phyloP scores from a whole-genome alignment of 2,797 vertebrate species.

The Semaprochilodus insignis region DNA sequence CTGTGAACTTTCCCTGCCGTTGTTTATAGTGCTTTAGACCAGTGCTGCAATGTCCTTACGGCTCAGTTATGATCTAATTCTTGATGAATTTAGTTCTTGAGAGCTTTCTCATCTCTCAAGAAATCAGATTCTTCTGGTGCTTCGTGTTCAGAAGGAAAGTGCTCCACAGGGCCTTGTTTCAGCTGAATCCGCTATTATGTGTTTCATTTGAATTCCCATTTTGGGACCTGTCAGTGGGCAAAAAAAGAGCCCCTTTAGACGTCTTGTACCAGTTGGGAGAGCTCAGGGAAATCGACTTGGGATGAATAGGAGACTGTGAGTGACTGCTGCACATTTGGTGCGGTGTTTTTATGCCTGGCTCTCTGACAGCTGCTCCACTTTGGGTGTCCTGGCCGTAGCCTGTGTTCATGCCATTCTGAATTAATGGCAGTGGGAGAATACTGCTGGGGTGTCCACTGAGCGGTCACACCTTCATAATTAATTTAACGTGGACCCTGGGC shows the following conservation, averaged over 20 bases:
- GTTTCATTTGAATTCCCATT: not conserved
- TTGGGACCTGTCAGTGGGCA: not conserved
- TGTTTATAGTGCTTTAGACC: not conserved
- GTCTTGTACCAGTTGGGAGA: constrained; percentile 4
- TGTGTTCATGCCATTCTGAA: constrained; percentile 66
- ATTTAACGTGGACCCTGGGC: constrained; percentile 72
- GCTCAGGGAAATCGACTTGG: constrained; percentile 2
- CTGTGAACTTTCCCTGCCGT: too few relatives aligned
- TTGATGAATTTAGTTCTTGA: not conserved
- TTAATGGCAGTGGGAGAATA: constrained; percentile 65
- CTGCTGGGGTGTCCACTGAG: constrained; percentile 73
- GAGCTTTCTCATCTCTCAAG: not conserved
- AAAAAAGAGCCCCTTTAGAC: not conserved
- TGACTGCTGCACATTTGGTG: constrained; percentile 49
- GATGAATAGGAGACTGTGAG: constrained; percentile 51
- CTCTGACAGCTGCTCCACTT: constrained; percentile 65
- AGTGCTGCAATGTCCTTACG: not conserved
- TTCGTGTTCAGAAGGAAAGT: not conserved
- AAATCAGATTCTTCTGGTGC: not conserved
- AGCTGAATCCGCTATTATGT: not conserved
- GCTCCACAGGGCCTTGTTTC: not conserved
- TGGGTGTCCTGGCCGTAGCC: constrained; percentile 61
- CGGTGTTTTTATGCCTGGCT: constrained; percentile 60
- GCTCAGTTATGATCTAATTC: not conserved
- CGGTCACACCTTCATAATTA: constrained; percentile 80